Evolutionary conservation across 2,888 invertebrate species (phyloP).

Genomic region (Aspidiotus destructor): DNA sequence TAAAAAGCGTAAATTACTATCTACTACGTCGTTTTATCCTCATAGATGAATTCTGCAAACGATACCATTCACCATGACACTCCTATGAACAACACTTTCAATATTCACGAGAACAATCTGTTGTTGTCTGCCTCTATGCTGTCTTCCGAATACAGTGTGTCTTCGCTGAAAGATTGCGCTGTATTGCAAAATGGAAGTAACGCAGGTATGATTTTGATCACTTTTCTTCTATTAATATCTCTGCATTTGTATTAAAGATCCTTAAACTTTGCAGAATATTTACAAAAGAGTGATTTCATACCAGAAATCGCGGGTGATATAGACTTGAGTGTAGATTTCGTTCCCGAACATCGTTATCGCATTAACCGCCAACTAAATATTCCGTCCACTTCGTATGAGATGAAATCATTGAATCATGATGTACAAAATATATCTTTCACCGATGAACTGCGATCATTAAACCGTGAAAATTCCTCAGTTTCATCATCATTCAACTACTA

Average conservation of each 20-base stretch:
- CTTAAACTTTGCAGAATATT: neutral
- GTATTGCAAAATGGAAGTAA: neutral
- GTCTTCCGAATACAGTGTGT: neutral
- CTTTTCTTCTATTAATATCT: neutral
- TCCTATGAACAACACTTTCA: conserved; percentile 2
- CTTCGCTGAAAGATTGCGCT: conserved; percentile 10
- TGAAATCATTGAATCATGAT: conserved; percentile 13
- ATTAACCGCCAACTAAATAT: conserved; percentile 4
- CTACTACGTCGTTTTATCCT: neutral
- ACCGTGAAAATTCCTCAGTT: neutral
- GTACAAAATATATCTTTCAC: conserved; percentile 22
- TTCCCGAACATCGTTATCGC: conserved; percentile 15
- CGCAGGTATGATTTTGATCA: conserved; percentile 1
- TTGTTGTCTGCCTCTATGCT: conserved; percentile 1
- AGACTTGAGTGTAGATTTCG: conserved; percentile 11
- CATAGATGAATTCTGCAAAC: conserved; percentile 9
- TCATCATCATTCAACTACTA: conserved; percentile 10
- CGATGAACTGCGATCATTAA: conserved; percentile 14
- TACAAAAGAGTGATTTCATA: conserved; percentile 13
- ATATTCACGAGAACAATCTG: conserved; percentile 7
- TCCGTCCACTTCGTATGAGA: neutral
- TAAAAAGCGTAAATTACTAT: too few relatives aligned
- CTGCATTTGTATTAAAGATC: neutral
- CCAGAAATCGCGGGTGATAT: conserved; percentile 4
- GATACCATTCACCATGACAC: neutral